Conservation (phyloP, 2,888 invertebrate species). For the Hoplodrina blanda region DNA sequence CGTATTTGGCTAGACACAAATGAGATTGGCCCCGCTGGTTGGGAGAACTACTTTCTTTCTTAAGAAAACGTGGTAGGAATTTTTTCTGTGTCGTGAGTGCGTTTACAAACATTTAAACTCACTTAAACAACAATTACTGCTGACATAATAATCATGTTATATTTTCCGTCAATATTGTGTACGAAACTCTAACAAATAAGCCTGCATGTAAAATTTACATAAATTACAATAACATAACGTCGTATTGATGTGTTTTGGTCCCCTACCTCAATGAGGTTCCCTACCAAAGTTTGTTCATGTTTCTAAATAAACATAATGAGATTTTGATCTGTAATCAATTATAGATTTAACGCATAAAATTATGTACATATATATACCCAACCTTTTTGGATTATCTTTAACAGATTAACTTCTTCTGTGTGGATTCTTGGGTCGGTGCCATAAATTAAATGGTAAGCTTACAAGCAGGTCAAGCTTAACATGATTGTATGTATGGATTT, state of each 20-base stretch:
- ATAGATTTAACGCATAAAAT: constrained; percentile 11
- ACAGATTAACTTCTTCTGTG: constrained; percentile 11
- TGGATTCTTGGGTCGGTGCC: constrained; percentile 37
- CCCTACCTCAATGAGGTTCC: not conserved
- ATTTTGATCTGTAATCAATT: constrained; percentile 38
- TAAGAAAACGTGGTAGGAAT: no score
- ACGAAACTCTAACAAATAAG: constrained; percentile 17
- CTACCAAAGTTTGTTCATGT: constrained; percentile 11
- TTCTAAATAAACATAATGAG: constrained; percentile 11
- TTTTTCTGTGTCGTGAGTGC: no score
- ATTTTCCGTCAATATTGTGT: no score
- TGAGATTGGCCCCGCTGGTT: no score
- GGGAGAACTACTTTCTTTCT: no score
- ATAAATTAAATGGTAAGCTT: constrained; percentile 15
- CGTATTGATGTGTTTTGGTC: constrained; percentile 13
- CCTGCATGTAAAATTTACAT: constrained; percentile 28
- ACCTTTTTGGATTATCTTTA: not conserved
- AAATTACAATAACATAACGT: constrained; percentile 31
- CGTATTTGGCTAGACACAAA: no score
- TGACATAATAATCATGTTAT: no score
- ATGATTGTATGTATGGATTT: constrained; percentile 28
- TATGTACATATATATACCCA: not conserved
- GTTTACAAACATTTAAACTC: no score
- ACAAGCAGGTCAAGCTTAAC: constrained; percentile 47
- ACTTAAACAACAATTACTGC: no score